Conservation (phyloP, 2,888 invertebrate genomes). For the Aleiodes leptofemur region DNA sequence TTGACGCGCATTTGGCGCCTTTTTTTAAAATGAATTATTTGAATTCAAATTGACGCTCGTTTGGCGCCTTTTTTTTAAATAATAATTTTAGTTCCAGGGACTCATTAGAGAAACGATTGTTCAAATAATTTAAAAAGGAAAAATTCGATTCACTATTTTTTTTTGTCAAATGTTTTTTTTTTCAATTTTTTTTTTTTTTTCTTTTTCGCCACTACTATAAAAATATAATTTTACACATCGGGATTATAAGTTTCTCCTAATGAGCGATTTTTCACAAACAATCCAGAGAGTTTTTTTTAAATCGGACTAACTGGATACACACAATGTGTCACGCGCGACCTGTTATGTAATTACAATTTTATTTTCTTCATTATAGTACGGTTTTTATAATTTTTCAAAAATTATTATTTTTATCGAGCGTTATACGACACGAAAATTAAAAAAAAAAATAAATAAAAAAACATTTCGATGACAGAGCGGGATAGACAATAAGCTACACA, state of each 20-base stretch:
- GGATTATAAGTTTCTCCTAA: slow-evolving; percentile 29
- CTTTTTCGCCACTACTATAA: slow-evolving; percentile 50
- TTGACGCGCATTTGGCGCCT: no score
- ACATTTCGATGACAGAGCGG: slow-evolving; percentile 38
- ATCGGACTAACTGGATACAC: neutral
- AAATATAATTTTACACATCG: slow-evolving; percentile 53
- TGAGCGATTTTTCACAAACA: neutral
- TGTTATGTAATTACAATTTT: neutral
- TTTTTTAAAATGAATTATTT: no score
- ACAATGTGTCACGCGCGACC: slow-evolving; percentile 3
- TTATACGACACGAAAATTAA: slow-evolving; percentile 24
- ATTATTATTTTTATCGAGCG: slow-evolving; percentile 37
- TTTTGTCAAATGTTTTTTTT: no score
- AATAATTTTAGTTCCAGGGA: no score
- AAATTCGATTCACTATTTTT: no score
- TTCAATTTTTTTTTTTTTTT: slow-evolving; percentile 7
- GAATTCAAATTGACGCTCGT: no score
- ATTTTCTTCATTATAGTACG: slow-evolving; percentile 28
- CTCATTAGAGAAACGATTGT: no score
- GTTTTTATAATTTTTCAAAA: neutral
- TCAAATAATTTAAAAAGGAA: no score
- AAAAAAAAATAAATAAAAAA: no score
- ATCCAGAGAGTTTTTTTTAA: no score
- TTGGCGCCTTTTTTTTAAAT: no score
- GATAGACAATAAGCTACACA: slow-evolving; percentile 47